Percentiles rank a stretch among this genome's conserved stretches.
Conservation (phyloP, 2,797 vertebrate species). For the Chaetophractus vellerosus region DNA sequence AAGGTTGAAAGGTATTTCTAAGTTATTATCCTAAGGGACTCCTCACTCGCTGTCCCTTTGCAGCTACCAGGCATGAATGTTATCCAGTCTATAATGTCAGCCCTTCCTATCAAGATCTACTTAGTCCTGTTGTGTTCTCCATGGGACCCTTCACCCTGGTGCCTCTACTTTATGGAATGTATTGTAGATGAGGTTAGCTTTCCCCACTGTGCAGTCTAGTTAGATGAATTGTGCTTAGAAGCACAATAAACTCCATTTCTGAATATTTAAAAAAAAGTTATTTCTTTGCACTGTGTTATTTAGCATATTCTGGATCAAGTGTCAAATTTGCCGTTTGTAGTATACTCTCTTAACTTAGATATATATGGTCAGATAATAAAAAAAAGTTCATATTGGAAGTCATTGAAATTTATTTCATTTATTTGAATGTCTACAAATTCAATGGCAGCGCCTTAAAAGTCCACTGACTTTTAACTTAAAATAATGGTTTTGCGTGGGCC, state of each 20-base stretch:
- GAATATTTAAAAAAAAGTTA: constrained; percentile 74
- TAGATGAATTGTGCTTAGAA: constrained; percentile 66
- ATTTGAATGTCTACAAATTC: constrained; percentile 14
- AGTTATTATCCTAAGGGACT: constrained; percentile 83
- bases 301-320: constrained; percentile 1
- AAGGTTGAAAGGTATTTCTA: constrained; percentile 87
- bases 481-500: not conserved
- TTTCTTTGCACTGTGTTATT: not conserved
- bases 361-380: not conserved
- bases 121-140: constrained; percentile 86
- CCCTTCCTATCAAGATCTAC: constrained; percentile 61
- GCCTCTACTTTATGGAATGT: constrained; percentile 75
- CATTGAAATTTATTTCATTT: constrained; percentile 47
- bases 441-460: not conserved
- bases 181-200: constrained; percentile 83
- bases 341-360: not conserved
- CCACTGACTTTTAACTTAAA: not conserved
- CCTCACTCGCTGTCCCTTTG: constrained; percentile 79
- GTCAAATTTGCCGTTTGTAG: not conserved
- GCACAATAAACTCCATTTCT: constrained; percentile 75
- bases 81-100: constrained; percentile 80
- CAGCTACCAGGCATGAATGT: constrained; percentile 65
- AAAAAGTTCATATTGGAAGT: not conserved
- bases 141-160: constrained; percentile 76
- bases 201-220: constrained; percentile 77